Base-by-base conservation (phyloP, 2,797 vertebrate genomes). In the Peromyscus nudipes region DNA sequence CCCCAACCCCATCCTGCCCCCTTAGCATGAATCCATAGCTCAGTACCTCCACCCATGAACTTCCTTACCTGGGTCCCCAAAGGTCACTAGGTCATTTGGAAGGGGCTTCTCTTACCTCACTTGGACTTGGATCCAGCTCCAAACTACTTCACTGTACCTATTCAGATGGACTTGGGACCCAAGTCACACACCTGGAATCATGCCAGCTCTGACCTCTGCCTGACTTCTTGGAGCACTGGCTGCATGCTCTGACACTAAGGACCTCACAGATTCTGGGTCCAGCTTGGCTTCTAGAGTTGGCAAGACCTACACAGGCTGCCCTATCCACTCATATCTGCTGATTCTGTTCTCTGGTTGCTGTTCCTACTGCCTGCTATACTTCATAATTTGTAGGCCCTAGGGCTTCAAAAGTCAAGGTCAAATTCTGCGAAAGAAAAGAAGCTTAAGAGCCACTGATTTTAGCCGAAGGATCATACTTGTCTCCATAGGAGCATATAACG, bases 381-480 rank as follows among this genome's bases (percentile, higher is more conserved):
- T 92, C 17, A 9, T 21, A 77, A 43, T 21, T 60, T 16, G 2
- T 71, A 4, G 31, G 37, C 67, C 67, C 76, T 34, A 91, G 52
- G 91, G 83, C 40, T 85, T 23, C 43, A 49, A n/a, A 85, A 19
- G 37, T 80, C 46, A 91, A 97, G 62, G 69, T 86, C 73, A 89
- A 95, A 88, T 25, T 55, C 5, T 40, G 19, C 75, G 62, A 52
- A 25, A 80, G 46, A 31, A 34, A 34, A 40, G 23, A 37, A 77
- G 27, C 62, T 43, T 25, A 85, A 75, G 11, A 55, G 17, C 34
- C 55, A n/a, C 37, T 9, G 37, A 49, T 69, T 92, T 49, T 67
- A 64, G 62, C 84, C n/a, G 40, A 84, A 82, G 34, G 14, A 21
- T 10, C 34, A 6, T 7, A 83, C 57, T 29, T 62, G 34, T 29